Base-by-base conservation (phyloP, 1,140 invertebrate genomes). In the Diachasmimorpha longicaudata region DNA sequence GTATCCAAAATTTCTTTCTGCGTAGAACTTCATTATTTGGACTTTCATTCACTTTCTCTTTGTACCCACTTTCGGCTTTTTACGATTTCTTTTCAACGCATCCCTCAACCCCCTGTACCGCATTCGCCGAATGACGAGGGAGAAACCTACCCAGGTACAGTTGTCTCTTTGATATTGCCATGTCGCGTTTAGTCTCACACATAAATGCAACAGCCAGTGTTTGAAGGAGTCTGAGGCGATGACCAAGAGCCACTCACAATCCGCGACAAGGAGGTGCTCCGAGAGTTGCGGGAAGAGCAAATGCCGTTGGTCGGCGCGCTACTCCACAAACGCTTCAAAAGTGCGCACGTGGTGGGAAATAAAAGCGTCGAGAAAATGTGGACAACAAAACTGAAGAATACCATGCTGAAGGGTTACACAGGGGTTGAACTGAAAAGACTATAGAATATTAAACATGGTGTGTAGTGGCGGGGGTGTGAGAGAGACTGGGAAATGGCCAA, bases 221-320 rank as follows among this genome's bases (percentile, higher is more conserved):
- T 68, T 68, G 36, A 68, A 68, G 66, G 31, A 68, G 66, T 68
- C 66, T 68, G 58, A 36, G 9, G n/a, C 48, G 48, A 39, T 14
- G 36, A 68, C 13, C 25, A 68, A 68, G 66, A 68, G 66, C 66
- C 69, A 70, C 69, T 70, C 69, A 48, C 69, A 46, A 48, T 55
- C 31, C 31, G 13, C 70, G 23, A 72, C 31, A 55, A 52, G 23
- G 14, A 72, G 48, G 46, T 72, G 31, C 55, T 48, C 48, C 70
- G 36, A 55, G 70, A 72, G 70, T 21, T 52, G n/a, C 63, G 31
- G 25, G 31, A 68, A 68, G 31, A 68, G 31, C 66, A 68, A 68
- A 39, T 36, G 31, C 66, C 21, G 23, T 63, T 19, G 52, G n/a
- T 58, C 44, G 10, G 52, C 52, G 52, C 52, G 19, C 21, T n/a